These are phyloP conservation scores for Drosophila neocordata DNA, from an alignment of 1,140 invertebrate species.

Conservation along the genomic window DNA sequence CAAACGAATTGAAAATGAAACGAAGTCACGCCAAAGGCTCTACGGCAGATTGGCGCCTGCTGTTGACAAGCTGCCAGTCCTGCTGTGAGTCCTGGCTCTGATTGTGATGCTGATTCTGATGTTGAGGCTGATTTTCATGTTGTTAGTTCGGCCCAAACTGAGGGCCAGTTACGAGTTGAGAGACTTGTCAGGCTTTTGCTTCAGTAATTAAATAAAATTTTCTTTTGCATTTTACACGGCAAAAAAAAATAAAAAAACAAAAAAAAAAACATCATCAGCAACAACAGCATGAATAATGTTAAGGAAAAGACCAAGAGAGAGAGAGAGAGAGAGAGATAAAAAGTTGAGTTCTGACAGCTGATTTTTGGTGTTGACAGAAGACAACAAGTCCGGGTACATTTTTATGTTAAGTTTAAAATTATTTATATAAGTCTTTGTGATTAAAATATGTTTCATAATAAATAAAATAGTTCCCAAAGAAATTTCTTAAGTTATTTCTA, in stretches of 20 bases:
- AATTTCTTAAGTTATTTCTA: no score
- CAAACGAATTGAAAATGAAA: constrained; percentile 17
- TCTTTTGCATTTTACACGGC: constrained; percentile 68
- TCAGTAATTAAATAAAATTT: constrained; percentile 79
- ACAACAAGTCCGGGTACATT: not conserved
- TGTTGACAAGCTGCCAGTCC: constrained; percentile 72
- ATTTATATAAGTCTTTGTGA: not conserved
- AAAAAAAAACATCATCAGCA: constrained; percentile 31
- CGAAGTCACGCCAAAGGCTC: constrained; percentile 38
- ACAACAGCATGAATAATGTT: constrained; percentile 20
- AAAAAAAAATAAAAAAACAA: constrained; percentile 8
- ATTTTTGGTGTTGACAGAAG: constrained; percentile 4
- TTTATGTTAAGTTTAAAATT: not conserved
- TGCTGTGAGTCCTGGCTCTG: constrained; percentile 47
- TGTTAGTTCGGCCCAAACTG: not conserved
- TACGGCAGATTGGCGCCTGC: constrained; percentile 56
- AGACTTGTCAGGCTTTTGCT: constrained; percentile 74
- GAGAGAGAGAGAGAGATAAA: constrained; percentile 22
- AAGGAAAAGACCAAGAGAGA: no score
- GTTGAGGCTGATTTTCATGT: constrained; percentile 18
- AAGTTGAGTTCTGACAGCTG: constrained; percentile 20
- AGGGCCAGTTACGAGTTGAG: not conserved
- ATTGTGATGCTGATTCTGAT: constrained; percentile 1
- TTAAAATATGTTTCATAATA: not conserved
- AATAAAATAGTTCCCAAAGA: no score